These are phyloP conservation scores for Actinernus sp. DNA, from an alignment of 92 coral and sea anemone genomes.

Conservation along the genomic window DNA sequence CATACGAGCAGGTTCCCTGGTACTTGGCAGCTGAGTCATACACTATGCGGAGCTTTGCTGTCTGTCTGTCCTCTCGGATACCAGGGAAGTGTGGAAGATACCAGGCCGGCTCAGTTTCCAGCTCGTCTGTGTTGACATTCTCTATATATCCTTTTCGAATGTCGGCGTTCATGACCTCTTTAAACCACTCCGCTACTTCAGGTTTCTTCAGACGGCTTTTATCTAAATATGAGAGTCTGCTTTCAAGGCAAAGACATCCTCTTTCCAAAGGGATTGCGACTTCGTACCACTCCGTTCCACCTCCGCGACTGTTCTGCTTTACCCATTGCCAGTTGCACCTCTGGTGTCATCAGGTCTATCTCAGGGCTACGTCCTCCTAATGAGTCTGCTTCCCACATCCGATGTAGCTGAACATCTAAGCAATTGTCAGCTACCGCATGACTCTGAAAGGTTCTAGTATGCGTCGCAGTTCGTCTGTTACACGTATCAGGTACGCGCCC, in stretches of 20 bases:
- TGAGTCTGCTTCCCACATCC: constrained; percentile 31
- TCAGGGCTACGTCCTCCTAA: constrained; percentile 8
- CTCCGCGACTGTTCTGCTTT: constrained; percentile 24
- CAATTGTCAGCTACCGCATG: not conserved
- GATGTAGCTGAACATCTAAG: constrained; percentile 24
- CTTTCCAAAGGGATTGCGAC: constrained; percentile 34
- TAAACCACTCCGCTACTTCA: constrained; percentile 25
- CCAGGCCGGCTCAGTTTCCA: constrained; percentile 13
- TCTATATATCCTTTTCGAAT: constrained; percentile 19
- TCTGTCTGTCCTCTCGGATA: constrained; percentile 41
- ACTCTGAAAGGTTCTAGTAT: constrained; percentile 9
- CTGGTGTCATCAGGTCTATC: not conserved
- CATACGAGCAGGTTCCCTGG: constrained; percentile 34
- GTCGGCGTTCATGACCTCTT: constrained; percentile 21
- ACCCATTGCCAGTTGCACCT: constrained; percentile 13
- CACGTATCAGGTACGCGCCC: constrained; percentile 29
- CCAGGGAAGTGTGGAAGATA: constrained; percentile 67
- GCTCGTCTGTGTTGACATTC: constrained; percentile 21
- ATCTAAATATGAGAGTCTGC: constrained; percentile 6
- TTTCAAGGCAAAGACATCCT: too few relatives aligned
- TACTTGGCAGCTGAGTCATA: constrained; percentile 43
- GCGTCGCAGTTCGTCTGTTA: not conserved
- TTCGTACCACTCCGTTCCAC: constrained; percentile 11
- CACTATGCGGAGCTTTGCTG: constrained; percentile 60
- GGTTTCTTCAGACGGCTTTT: constrained; percentile 11